Percentiles rank a stretch among this genome's conserved stretches.
Conservation (phyloP, 2,888 invertebrate genomes). For the Agrilus cyanescens region DNA sequence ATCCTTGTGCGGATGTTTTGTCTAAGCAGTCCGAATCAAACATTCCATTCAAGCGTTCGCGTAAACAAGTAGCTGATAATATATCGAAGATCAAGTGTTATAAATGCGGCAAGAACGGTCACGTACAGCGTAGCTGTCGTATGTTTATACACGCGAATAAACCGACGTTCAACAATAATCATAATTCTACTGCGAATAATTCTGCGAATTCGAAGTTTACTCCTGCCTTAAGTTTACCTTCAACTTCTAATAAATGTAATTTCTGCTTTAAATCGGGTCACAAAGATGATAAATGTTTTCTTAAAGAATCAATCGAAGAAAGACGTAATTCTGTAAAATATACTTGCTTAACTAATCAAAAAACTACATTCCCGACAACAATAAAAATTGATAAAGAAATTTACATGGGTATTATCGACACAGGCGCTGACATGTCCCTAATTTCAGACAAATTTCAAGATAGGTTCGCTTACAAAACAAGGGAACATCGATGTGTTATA, state of each 20-base stretch:
- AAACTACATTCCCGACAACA: not conserved
- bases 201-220: too few species aligned
- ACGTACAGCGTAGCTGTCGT: too few species aligned
- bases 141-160: too few species aligned
- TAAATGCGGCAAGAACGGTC: too few species aligned
- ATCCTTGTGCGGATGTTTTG: too few species aligned
- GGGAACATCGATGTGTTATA: not conserved
- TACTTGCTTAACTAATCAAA: slow-evolving; percentile 5
- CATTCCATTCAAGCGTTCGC: not conserved
- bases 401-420: slow-evolving; percentile 3
- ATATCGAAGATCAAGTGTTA: too few species aligned
- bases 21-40: not conserved
- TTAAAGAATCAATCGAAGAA: slow-evolving; percentile 9
- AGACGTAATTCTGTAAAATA: slow-evolving; percentile 7
- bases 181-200: too few species aligned
- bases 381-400: not conserved
- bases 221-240: not conserved
- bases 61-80: too few species aligned
- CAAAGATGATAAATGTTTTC: slow-evolving; percentile 10
- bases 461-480: not conserved
- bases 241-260: slow-evolving; percentile 1
- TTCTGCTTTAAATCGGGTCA: slow-evolving; percentile 12
- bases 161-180: too few species aligned
- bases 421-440: slow-evolving; percentile 5
- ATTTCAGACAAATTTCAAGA: slow-evolving; percentile 2